Base-by-base conservation (phyloP, 2,113 vertebrate species). In the Albula goreensis region DNA sequence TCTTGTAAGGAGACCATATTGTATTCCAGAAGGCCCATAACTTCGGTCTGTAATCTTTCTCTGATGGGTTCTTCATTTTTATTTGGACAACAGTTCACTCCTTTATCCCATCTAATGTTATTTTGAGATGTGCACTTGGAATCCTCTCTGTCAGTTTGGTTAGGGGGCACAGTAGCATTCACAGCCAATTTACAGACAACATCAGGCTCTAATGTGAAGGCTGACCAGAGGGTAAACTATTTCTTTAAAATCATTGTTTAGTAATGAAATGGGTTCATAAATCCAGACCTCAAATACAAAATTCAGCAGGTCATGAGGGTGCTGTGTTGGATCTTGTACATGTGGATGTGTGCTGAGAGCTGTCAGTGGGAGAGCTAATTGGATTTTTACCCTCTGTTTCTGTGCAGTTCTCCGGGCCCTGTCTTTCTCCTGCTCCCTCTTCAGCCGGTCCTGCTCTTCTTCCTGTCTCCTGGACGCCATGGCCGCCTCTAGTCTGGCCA, bases 401-500 rank as follows among this genome's bases (percentile, higher is more conserved):
- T 97, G 95, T 84, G 93, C 93, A 51, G 95, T 91, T 94, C 97
- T 96, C 8, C 90, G 89, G 13, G 93, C 78, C 0, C 81, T 85
- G 86, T 97, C 96, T 86, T 92, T 96, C 52, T 96, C 93, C 80
- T 91, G 96, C 91, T 93, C 93, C 4, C 93, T 93, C 91, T 91
- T 97, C 85, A 95, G 88, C 86, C 92, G 92, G 70, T 95, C 95
- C 53, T 96, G 91, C 88, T 96, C 92, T 89, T 95, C 94, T 88
- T 96, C 94, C 86, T 92, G 96, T 89, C 93, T 96, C 91, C 96
- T 93, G 77, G 94, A 92, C 91, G 95, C 95, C 82, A 97, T 92
- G 83, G 95, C 94, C 89, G 96, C 96, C 93, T 99, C 97, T 50
- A 98, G 91, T 88, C 88, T 92, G 1, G 95, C 93, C 88, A 95